These are phyloP conservation scores for Ochotona curzoniae DNA, from an alignment of 2,113 vertebrate genomes.

Conservation along the genomic window DNA sequence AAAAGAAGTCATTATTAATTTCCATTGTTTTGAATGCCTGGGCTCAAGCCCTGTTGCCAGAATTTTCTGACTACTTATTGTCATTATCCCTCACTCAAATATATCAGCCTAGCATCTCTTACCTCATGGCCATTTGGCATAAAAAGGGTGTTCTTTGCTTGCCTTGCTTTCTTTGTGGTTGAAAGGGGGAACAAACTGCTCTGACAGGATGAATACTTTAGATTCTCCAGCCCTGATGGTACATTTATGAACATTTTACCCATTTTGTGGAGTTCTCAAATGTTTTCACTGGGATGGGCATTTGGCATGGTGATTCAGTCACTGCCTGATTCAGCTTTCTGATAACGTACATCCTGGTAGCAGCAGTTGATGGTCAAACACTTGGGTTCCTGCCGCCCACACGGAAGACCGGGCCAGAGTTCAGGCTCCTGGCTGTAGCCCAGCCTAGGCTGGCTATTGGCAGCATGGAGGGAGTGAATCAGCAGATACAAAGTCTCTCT, in stretches of 20 bases:
- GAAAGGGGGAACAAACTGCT: not conserved
- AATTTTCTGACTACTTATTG: constrained; percentile 17
- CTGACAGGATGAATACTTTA: not conserved
- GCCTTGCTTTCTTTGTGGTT: not conserved
- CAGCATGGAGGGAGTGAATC: too few species aligned
- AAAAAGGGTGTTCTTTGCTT: constrained; percentile 1
- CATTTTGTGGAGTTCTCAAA: constrained; percentile 29
- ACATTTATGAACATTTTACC: constrained; percentile 24
- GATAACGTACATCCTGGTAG: too few species aligned
- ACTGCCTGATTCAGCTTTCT: too few species aligned
- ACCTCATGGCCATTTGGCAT: not conserved
- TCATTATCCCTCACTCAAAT: not conserved
- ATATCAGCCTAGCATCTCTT: not conserved
- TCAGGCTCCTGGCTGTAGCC: too few species aligned
- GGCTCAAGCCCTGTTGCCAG: not conserved
- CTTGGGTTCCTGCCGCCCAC: too few species aligned
- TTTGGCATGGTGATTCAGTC: too few species aligned
- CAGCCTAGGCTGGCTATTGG: too few species aligned
- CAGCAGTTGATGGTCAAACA: too few species aligned
- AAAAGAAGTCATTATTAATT: not conserved
- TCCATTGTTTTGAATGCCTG: constrained; percentile 10
- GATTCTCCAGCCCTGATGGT: not conserved
- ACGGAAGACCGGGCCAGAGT: too few species aligned
- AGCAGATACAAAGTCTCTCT: too few species aligned
- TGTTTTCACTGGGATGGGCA: not conserved